phyloP scores from a whole-genome alignment of 2,113 vertebrate genomes.

The Gadus macrocephalus region DNA sequence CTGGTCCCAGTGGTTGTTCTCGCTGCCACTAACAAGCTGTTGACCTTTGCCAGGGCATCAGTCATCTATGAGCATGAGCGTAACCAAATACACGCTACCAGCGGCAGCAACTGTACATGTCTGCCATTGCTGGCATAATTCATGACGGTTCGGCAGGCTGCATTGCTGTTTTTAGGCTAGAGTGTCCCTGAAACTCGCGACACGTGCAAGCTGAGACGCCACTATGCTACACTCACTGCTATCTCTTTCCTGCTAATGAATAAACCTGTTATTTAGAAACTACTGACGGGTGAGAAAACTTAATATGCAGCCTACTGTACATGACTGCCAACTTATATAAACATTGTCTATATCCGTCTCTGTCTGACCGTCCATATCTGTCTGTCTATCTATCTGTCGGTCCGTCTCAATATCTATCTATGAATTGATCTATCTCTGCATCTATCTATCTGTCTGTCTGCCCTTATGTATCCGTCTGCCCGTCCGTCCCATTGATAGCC shows the following conservation, averaged over 20 bases:
- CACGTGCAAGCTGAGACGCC: constrained; percentile 52
- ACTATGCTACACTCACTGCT: constrained; percentile 32
- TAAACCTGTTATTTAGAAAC: constrained; percentile 10
- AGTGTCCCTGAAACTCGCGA: constrained; percentile 49
- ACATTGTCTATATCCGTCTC: no score
- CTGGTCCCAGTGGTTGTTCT: constrained; percentile 20
- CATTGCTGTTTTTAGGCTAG: constrained; percentile 63
- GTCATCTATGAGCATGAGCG: constrained; percentile 51
- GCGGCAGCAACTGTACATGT: constrained; percentile 55
- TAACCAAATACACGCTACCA: constrained; percentile 51
- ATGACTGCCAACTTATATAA: background rate
- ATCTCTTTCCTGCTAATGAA: constrained; percentile 33
- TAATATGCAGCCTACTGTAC: background rate
- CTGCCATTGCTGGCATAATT: constrained; percentile 65
- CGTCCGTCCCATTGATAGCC: no score
- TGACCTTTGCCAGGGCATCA: constrained; percentile 53
- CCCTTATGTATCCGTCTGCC: background rate
- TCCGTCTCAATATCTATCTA: background rate
- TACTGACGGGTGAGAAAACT: background rate
- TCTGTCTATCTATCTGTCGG: background rate
- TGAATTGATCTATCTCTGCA: background rate
- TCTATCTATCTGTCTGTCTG: background rate
- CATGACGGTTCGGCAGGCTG: constrained; percentile 56
- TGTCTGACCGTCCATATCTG: background rate
- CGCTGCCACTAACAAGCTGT: constrained; percentile 56